These are phyloP conservation scores for Capreolus pygargus DNA, from an alignment of 2,113 vertebrate genomes.

Conservation along the genomic window DNA sequence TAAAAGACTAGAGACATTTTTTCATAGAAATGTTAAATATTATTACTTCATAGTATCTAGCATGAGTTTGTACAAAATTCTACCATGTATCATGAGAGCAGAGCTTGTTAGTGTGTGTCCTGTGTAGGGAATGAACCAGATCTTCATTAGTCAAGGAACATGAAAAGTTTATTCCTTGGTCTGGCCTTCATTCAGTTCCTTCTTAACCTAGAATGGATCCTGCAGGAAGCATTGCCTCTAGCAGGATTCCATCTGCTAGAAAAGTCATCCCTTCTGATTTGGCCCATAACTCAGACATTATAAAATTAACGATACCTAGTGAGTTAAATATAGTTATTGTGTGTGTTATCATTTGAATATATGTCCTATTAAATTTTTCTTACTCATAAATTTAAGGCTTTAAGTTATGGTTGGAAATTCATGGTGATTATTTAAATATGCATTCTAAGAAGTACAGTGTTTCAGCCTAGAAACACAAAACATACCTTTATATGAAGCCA, in stretches of 20 bases:
- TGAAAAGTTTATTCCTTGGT: background rate
- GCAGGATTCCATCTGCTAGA: background rate
- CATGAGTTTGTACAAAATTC: background rate
- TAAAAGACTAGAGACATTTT: background rate
- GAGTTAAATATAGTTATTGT: slow-evolving; percentile 21
- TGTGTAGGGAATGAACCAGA: background rate
- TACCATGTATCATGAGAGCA: background rate
- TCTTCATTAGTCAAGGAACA: background rate
- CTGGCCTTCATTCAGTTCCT: background rate
- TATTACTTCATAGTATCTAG: background rate
- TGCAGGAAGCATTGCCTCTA: background rate
- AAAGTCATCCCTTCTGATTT: background rate
- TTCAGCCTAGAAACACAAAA: slow-evolving; percentile 71
- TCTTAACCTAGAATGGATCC: background rate
- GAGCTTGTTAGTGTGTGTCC: background rate
- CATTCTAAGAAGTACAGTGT: slow-evolving; percentile 64
- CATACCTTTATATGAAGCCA: slow-evolving; percentile 20
- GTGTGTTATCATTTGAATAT: background rate
- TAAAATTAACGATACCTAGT: background rate
- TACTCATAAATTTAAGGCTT: slow-evolving; percentile 62
- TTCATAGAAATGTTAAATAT: background rate
- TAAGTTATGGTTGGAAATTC: slow-evolving; percentile 70
- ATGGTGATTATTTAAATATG: slow-evolving; percentile 65
- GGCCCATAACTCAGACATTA: background rate
- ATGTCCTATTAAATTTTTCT: slow-evolving; percentile 38